Evolutionary conservation across 2,797 vertebrate species (phyloP).

Genomic region (Myripristis murdjan): DNA sequence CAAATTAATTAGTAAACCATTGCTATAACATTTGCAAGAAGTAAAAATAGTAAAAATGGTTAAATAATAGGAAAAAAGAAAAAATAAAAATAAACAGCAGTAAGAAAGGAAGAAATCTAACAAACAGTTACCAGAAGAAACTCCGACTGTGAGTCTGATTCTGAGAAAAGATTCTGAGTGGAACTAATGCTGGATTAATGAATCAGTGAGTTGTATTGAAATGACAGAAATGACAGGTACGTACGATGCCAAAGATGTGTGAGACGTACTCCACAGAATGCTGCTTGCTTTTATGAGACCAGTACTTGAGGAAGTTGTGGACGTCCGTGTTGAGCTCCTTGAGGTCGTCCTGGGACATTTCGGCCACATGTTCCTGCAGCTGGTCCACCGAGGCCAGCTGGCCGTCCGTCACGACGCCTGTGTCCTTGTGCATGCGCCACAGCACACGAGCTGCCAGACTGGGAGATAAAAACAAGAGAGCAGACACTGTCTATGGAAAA

Average conservation of each 20-base stretch:
- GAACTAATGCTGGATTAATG: too few relatives aligned
- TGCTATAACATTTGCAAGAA: too few relatives aligned
- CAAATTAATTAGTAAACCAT: too few relatives aligned
- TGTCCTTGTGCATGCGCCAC: conserved; percentile 92
- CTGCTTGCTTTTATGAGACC: conserved; percentile 87
- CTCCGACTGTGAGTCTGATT: too few relatives aligned
- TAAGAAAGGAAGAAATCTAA: too few relatives aligned
- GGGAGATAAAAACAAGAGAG: background rate
- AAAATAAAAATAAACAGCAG: too few relatives aligned
- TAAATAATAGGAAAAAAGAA: too few relatives aligned
- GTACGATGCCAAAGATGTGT: conserved; percentile 93
- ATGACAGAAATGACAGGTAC: conserved; percentile 16
- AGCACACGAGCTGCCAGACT: conserved; percentile 93
- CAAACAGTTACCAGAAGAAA: too few relatives aligned
- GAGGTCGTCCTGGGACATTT: conserved; percentile 86
- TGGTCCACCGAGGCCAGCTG: conserved; percentile 91
- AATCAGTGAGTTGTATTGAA: background rate
- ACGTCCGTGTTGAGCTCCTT: conserved; percentile 85
- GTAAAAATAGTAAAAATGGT: too few relatives aligned
- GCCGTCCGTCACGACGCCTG: conserved; percentile 87
- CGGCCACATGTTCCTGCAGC: conserved; percentile 91
- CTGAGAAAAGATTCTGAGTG: too few relatives aligned
- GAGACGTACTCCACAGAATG: conserved; percentile 88
- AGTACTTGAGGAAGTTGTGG: conserved; percentile 89
- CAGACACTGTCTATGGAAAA: background rate